Evolutionary conservation across 1,140 invertebrate species (phyloP), one percentile per base, ranked within the genome.

Genomic region (Papilio aristodemus): DNA sequence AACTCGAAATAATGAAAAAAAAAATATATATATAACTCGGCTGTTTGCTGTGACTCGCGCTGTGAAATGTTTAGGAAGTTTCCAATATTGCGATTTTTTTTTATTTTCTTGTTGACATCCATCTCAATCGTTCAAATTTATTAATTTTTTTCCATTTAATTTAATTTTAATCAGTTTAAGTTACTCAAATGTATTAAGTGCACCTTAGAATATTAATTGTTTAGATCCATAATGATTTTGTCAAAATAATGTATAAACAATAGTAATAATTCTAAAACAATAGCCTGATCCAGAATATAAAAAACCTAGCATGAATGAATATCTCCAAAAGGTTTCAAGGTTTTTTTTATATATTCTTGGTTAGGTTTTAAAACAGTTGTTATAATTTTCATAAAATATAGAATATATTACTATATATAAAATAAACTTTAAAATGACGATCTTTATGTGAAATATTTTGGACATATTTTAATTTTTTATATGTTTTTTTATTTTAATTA

Each of bases 1-100:
- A 54, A 22, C 46, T 54, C 46, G 46, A 64, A 25, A 64, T 25
- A 41, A 41, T 43, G 60, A n/a, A 25, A n/a, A n/a, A n/a, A n/a
- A n/a, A n/a, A n/a, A n/a, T n/a, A n/a, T n/a, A n/a, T n/a, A n/a
- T n/a, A 6, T 64, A 9, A 14, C 38, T 43, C 43, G 41, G 43
- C 46, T 54, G 46, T 50, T 17, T 54, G 9, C 10, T 54, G 10
- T 22, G 22, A 9, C 46, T 54, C 22, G 46, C 19, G 46, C 46
- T 54, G 46, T 54, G 46, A 54, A 54, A 32, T 32, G 27, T 32
- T 32, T 54, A 22, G 17, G 17, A 54, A 54, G 22, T 54, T 19
- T 14, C 19, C 43, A 7, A 22, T 11, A 19, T 54, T 7, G 46
- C 22, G 4, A 10, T 25, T 54, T 13, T 2, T 25, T 17, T 54